Conservation (phyloP, 1,140 invertebrate species). For the Leptinotarsa undecemlineata region DNA sequence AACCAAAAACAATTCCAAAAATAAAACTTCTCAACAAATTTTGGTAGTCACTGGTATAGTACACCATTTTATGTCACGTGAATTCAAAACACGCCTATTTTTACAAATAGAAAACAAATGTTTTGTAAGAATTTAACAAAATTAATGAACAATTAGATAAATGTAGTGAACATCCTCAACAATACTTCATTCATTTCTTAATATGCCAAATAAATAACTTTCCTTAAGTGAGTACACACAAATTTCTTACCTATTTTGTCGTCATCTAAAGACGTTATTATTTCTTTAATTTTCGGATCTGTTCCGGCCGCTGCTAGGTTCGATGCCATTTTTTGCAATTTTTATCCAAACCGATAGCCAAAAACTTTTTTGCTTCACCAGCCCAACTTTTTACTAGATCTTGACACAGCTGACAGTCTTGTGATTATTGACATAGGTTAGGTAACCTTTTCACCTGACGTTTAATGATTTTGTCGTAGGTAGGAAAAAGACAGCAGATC, state of each 20-base stretch:
- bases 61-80: constrained; percentile 25
- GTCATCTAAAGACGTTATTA: constrained; percentile 73
- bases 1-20: not conserved
- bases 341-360: constrained; percentile 4
- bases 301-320: constrained; percentile 44
- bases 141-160: not conserved
- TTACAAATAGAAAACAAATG: not conserved
- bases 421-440: constrained; percentile 45
- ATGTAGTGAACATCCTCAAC: not conserved
- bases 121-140: not conserved
- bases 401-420: constrained; percentile 39
- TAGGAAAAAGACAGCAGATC: constrained; percentile 25
- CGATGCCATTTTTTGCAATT: constrained; percentile 30
- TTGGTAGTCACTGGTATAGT: constrained; percentile 29
- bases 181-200: not conserved
- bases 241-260: constrained; percentile 77
- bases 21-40: constrained; percentile 8
- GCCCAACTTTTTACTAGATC: constrained; percentile 13
- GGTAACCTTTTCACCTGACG: constrained; percentile 14
- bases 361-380: constrained; percentile 22
- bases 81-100: constrained; percentile 19
- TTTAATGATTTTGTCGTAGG: constrained; percentile 12
- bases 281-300: constrained; percentile 69
- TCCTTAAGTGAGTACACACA: not conserved
- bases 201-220: not conserved